phyloP scores from a whole-genome alignment of 2,797 vertebrate genomes.

The Siniperca undulata region DNA sequence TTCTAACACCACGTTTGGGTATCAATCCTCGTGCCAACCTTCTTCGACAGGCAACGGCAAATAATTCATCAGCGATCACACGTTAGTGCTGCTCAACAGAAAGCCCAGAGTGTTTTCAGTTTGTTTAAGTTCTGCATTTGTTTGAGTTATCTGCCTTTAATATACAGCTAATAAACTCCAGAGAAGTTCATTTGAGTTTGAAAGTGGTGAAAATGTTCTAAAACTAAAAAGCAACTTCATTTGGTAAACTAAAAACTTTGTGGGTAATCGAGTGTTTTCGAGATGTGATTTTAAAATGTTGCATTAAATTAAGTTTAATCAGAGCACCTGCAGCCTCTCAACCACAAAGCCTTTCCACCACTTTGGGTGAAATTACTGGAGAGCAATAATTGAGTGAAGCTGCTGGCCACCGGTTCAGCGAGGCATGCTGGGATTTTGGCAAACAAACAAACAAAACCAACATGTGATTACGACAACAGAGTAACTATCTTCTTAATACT shows the following conservation, averaged over 20 bases:
- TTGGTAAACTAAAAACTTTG: neutral
- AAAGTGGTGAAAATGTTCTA: neutral
- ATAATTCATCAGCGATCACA: slow-evolving; percentile 2
- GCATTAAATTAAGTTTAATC: slow-evolving; percentile 24
- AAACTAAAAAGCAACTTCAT: neutral
- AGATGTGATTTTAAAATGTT: neutral
- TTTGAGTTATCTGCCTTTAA: neutral
- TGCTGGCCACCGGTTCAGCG: neutral
- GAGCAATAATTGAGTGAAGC: neutral
- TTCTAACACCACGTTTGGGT: neutral
- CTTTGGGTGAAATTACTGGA: neutral
- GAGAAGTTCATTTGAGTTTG: neutral
- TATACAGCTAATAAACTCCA: neutral
- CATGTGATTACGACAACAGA: neutral
- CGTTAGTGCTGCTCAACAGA: neutral
- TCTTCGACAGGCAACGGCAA: neutral
- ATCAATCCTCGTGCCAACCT: neutral
- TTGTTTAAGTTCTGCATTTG: neutral
- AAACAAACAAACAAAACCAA: neutral
- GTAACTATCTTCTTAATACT: neutral
- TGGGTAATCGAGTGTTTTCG: neutral
- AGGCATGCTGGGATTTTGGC: slow-evolving; percentile 38
- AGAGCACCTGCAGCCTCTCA: slow-evolving; percentile 49
- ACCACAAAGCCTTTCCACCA: slow-evolving; percentile 18
- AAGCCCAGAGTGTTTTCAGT: neutral